Base-by-base conservation (phyloP, 2,113 vertebrate genomes). In the Otolemur garnettii region DNA sequence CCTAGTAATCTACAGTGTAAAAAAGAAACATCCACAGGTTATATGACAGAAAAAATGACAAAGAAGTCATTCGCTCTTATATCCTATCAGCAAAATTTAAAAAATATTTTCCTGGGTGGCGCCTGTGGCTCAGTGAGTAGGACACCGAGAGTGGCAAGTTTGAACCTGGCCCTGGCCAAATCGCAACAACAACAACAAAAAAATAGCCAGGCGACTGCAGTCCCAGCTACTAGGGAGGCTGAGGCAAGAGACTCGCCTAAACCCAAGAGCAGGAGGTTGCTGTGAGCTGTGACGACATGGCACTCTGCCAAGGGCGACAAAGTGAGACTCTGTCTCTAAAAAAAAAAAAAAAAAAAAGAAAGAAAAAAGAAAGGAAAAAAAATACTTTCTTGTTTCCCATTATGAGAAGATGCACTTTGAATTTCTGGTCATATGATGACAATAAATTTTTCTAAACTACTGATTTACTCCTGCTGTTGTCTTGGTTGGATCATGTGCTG, bases 1-100 rank as follows among this genome's bases (percentile, higher is more conserved):
- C 22, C 55, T 72, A 85, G 22, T 60, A 86, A 90, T 21, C 60
- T 82, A 90, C 26, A 82, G 22, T 17, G n/a, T 35, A 68, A 88
- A 81, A 91, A 19, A 88, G 28, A 69, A 93, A 90, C 86, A 71
- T 7, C 35, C 64, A 89, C 13, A 94, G 28, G 75, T 35, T 80
- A 82, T 69, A 0, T 45, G 42, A 83, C 6, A 81, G 62, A 96
- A 85, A 78, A 90, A 64, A 9, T 72, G 53, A 75, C 3, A 35
- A 42, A 69, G 33, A 72, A 90, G 35, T 66, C 87, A 83, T 72
- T 90, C 53, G 60, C 45, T 91, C 13, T 84, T 75, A 91, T 17
- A 86, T 90, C 57, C 50, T 60, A 79, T 55, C 13, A 35, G 26
- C 87, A 77, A 94, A 87, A 94, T 69, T 1, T 84, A 53, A 88